A percentile compares a stretch with the other conserved stretches of the same genome.
Conservation (phyloP, 35 echinoderm and acorn worm species). For the Acanthaster planci region DNA sequence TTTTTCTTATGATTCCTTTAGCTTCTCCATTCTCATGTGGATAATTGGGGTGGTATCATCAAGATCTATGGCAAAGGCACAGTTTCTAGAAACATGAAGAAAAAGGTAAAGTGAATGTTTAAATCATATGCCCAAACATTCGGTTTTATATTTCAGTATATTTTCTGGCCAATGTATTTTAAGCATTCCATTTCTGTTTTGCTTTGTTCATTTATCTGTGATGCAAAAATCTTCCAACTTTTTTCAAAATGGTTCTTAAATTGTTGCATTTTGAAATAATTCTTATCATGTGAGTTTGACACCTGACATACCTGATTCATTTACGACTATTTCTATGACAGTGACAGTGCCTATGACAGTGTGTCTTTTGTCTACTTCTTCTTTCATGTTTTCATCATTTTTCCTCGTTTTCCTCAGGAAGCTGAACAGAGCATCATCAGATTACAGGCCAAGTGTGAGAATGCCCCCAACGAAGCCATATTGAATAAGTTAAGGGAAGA, state of each 20-base stretch:
- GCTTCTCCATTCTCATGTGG: slow-evolving; percentile 67
- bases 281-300: no score
- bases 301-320: no score
- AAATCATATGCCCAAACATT: neutral
- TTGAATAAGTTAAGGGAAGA: slow-evolving; percentile 52
- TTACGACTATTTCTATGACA: no score
- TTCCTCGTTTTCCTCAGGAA: slow-evolving; percentile 30
- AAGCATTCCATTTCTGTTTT: neutral
- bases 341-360: no score
- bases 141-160: neutral
- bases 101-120: slow-evolving; percentile 39
- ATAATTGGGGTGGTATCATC: slow-evolving; percentile 72
- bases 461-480: slow-evolving; percentile 44
- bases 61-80: slow-evolving; percentile 73
- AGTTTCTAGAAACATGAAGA: slow-evolving; percentile 49
- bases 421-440: slow-evolving; percentile 53
- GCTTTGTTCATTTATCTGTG: neutral
- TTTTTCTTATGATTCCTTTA: neutral
- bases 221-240: no score
- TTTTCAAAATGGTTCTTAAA: no score
- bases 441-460: slow-evolving; percentile 30
- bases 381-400: no score
- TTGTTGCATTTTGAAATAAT: no score
- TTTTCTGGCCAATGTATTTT: neutral
- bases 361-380: no score